Base-by-base conservation (phyloP, 2,113 vertebrate species). In the Aegithalos caudatus region DNA sequence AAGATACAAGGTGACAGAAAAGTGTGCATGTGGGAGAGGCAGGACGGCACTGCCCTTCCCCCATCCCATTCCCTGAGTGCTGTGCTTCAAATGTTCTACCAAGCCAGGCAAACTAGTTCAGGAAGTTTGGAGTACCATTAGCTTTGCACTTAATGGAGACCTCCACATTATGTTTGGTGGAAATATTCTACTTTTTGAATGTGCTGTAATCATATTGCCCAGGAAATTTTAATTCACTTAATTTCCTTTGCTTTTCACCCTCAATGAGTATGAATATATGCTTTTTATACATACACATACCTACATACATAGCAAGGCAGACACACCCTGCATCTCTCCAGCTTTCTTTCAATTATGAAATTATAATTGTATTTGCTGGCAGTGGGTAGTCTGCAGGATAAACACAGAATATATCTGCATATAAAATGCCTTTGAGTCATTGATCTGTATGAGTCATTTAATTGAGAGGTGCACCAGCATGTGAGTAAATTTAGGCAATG, bases 301-400 rank as follows among this genome's bases (percentile, higher is more conserved):
- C 13, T 11, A 27, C 25, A 42, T 2, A 67, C 17, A 9, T 42
- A 58, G 69, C 0, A 3, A 90, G 17, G n/a, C 29, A 61, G 47
- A 37, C 56, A 50, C 25, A 17, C 7, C 22, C 28, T 33, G 18
- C 53, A 73, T 62, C 23, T n/a, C 61, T 60, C 33, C 38, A 72
- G 58, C 53, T 88, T 54, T 90, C 27, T 44, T 94, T 45, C 76
- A 94, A 72, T 96, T 92, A 95, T 23, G 53, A 89, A 93, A 94
- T 69, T 12, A 74, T 88, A 93, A 93, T 73, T 95, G 37, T 77
- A 66, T 94, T 95, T 84, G 14, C 33, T 95, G 81, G 64, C 60
- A 90, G 81, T 86, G 57, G 84, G 81, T 90, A 85, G 85, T 95
- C 94, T 95, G 87, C 60, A 93, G 70, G 92, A 96, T 93, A 97